phyloP scores from a whole-genome alignment of 2,797 vertebrate species.

The Anniella stebbinsi region DNA sequence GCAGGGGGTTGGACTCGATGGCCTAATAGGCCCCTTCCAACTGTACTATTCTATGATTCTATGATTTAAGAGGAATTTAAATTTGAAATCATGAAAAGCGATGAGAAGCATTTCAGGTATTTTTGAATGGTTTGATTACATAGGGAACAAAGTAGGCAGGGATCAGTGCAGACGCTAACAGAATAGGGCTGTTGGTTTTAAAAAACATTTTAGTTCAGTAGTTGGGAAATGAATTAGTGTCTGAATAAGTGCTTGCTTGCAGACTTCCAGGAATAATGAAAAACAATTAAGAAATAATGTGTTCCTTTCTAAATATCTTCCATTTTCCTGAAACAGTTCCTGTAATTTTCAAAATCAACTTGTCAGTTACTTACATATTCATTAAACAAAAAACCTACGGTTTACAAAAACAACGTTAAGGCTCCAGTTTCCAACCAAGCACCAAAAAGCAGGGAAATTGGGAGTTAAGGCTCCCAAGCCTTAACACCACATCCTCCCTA shows the following conservation, averaged over 20 bases:
- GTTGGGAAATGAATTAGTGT: slow-evolving; percentile 38
- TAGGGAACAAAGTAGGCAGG: neutral
- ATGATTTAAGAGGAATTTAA: slow-evolving; percentile 19
- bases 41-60: too few relatives aligned
- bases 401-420: too few relatives aligned
- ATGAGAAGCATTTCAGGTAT: slow-evolving; percentile 29
- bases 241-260: slow-evolving; percentile 35
- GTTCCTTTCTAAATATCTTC: slow-evolving; percentile 58
- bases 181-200: slow-evolving; percentile 24
- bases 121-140: slow-evolving; percentile 9
- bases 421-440: too few relatives aligned
- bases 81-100: slow-evolving; percentile 36
- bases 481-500: too few relatives aligned
- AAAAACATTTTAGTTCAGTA: slow-evolving; percentile 23
- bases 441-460: too few relatives aligned
- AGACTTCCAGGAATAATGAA: slow-evolving; percentile 12
- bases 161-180: slow-evolving; percentile 2
- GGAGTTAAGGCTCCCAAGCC: too few relatives aligned
- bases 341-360: slow-evolving; percentile 44
- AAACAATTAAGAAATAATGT: slow-evolving; percentile 20
- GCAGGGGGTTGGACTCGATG: too few relatives aligned
- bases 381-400: too few relatives aligned
- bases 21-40: too few relatives aligned
- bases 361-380: too few relatives aligned
- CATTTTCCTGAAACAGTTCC: slow-evolving; percentile 56